phyloP scores from a whole-genome alignment of 2,113 vertebrate species.

The Nothobranchius furzeri region DNA sequence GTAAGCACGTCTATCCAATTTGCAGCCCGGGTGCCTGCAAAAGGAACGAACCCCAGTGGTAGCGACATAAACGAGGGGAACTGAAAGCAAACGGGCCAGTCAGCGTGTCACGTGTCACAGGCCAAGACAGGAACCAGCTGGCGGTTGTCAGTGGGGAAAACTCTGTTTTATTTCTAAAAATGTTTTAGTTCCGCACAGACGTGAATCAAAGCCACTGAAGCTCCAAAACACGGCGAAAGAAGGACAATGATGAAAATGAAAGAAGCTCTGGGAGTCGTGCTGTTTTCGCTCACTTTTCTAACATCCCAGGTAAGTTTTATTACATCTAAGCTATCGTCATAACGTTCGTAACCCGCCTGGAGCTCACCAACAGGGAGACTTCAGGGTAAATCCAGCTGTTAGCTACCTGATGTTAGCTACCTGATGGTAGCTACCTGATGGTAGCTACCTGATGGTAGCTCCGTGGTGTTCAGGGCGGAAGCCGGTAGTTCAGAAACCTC shows the following conservation, averaged over 20 bases:
- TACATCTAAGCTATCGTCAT: no score
- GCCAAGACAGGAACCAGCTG: conserved; percentile 48
- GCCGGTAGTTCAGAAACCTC: no score
- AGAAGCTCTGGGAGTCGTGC: conserved; percentile 11
- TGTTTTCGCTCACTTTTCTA: conserved; percentile 43
- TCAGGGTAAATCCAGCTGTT: no score
- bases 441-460: no score
- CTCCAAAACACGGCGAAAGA: background rate
- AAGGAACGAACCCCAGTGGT: background rate
- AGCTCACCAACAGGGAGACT: no score
- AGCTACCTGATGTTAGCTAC: no score
- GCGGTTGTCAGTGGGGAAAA: background rate
- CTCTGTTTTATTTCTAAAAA: background rate
- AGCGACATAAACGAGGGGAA: conserved; percentile 2
- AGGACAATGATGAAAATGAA: conserved; percentile 50
- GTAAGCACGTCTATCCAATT: no score
- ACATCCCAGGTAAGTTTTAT: conserved; percentile 61
- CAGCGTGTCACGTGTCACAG: conserved; percentile 28
- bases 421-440: no score
- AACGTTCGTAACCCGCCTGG: no score
- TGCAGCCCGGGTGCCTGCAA: no score
- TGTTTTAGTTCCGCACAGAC: background rate
- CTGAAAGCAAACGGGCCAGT: conserved; percentile 10
- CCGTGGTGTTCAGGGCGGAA: no score
- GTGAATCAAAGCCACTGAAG: conserved; percentile 1